These are phyloP conservation scores for Riparia riparia DNA, from an alignment of 2,113 vertebrate genomes.

Conservation along the genomic window DNA sequence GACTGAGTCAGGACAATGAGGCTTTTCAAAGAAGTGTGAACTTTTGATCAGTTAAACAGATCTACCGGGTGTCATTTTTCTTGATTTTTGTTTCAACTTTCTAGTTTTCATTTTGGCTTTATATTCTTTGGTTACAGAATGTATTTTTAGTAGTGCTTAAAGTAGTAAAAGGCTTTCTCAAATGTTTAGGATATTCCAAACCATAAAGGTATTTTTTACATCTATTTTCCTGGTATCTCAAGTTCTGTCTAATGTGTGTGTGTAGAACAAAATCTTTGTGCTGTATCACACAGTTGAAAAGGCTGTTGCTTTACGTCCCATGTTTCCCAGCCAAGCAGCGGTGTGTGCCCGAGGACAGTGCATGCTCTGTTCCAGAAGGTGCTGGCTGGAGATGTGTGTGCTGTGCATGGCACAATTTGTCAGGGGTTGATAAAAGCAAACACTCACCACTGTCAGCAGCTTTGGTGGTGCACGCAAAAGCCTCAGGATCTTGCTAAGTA, in stretches of 20 bases:
- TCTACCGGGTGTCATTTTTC: not conserved
- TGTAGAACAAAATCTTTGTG: not conserved
- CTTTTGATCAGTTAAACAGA: not conserved
- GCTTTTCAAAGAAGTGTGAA: not conserved
- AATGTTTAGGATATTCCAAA: not conserved
- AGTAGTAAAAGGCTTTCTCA: not conserved
- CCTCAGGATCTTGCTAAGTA: not conserved
- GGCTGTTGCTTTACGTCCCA: not conserved
- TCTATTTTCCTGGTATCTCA: not conserved
- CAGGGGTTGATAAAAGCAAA: not conserved
- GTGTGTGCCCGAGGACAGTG: not conserved
- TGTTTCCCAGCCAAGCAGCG: not conserved
- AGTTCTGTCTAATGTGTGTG: not conserved
- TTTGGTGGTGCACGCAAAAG: not conserved
- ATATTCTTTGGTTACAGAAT: not conserved
- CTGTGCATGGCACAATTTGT: not conserved
- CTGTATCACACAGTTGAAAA: not conserved
- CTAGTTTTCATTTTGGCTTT: not conserved
- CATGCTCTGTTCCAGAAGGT: not conserved
- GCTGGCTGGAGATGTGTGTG: not conserved
- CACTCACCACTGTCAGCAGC: not conserved
- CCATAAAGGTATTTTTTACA: not conserved
- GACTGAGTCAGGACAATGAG: not conserved
- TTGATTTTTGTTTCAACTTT: not conserved
- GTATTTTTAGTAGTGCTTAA: not conserved